A percentile compares a stretch with the other conserved stretches of the same genome.
phyloP scores from a whole-genome alignment of 1,140 invertebrate genomes.

The Watersipora subatra region DNA sequence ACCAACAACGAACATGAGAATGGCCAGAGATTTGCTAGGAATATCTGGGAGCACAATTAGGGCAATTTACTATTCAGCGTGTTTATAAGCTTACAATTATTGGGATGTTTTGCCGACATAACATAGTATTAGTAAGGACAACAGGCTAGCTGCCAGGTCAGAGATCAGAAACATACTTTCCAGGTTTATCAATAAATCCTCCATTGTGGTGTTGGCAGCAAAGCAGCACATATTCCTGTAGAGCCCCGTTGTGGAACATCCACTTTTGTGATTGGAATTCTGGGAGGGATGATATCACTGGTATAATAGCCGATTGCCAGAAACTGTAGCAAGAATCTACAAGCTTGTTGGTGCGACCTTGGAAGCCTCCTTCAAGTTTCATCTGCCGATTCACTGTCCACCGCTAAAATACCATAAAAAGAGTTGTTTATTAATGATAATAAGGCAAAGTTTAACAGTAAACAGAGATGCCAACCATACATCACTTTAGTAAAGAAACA shows the following conservation, averaged over 20 bases:
- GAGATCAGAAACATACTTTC: slow-evolving; percentile 72
- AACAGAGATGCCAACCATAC: too few species aligned
- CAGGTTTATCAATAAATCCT: slow-evolving; percentile 90
- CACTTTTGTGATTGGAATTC: slow-evolving; percentile 12
- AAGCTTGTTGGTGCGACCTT: slow-evolving; percentile 80
- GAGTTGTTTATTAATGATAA: slow-evolving; percentile 1
- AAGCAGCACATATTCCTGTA: slow-evolving; percentile 86
- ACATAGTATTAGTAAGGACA: too few species aligned
- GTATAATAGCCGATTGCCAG: slow-evolving; percentile 88
- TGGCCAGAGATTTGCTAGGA: too few species aligned
- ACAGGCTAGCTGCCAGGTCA: too few species aligned
- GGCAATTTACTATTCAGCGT: too few species aligned
- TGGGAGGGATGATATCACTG: slow-evolving; percentile 36
- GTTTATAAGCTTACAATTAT: too few species aligned
- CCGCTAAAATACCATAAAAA: slow-evolving; percentile 42
- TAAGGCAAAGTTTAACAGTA: background rate
- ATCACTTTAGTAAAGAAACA: too few species aligned
- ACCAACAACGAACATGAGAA: too few species aligned
- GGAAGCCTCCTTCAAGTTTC: slow-evolving; percentile 78
- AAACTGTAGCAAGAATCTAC: slow-evolving; percentile 98
- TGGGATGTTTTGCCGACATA: background rate
- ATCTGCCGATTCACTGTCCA: slow-evolving; percentile 82
- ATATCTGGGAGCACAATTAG: too few species aligned
- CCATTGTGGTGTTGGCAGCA: slow-evolving; percentile 79
- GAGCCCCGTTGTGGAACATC: slow-evolving; percentile 45